phyloP scores from a whole-genome alignment of 2,797 vertebrate species.

The Pangasius krempfi region DNA sequence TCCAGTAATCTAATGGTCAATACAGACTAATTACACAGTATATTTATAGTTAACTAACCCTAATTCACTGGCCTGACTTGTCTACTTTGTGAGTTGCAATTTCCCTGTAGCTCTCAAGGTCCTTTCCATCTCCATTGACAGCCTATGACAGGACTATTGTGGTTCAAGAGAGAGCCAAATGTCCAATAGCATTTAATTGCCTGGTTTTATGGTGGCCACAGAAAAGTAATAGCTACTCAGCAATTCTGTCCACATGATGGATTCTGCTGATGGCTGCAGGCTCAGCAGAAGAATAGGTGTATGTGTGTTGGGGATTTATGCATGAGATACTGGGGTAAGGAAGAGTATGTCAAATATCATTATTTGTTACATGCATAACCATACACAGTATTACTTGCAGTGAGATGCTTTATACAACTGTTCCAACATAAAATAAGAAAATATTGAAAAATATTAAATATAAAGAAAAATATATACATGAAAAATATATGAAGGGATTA shows the following conservation, averaged over 20 bases:
- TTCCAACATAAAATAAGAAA: too few species aligned
- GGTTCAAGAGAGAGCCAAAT: conserved; percentile 55
- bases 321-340: conserved; percentile 13
- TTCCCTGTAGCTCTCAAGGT: conserved; percentile 57
- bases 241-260: conserved; percentile 66
- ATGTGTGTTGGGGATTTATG: conserved; percentile 12
- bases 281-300: conserved; percentile 22
- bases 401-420: too few species aligned
- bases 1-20: neutral
- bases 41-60: neutral
- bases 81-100: conserved; percentile 53
- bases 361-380: too few species aligned
- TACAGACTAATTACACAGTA: neutral
- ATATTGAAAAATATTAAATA: too few species aligned
- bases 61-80: conserved; percentile 25
- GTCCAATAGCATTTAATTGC: conserved; percentile 64
- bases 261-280: conserved; percentile 60
- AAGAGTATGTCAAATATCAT: neutral
- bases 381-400: too few species aligned
- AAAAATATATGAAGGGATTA: too few species aligned
- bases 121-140: conserved; percentile 55
- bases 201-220: conserved; percentile 61
- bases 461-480: too few species aligned
- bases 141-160: conserved; percentile 39
- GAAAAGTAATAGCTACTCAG: conserved; percentile 62